Evolutionary conservation across 2,797 vertebrate genomes (phyloP).

Genomic region (Chanos chanos): DNA sequence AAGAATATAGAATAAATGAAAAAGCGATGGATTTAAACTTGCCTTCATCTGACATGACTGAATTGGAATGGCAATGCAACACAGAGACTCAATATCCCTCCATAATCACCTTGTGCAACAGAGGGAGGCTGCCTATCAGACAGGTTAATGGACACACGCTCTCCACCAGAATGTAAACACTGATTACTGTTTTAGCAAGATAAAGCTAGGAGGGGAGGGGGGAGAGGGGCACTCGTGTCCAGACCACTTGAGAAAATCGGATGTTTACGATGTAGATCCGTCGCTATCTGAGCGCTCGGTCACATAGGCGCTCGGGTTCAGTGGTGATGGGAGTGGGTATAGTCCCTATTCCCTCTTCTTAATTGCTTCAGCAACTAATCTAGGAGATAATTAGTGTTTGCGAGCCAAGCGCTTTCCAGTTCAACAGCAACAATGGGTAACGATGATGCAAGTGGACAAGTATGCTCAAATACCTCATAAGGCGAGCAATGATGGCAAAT

Average conservation of each 20-base stretch:
- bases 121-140: not conserved
- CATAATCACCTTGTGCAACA: too few species aligned
- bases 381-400: conserved; percentile 59
- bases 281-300: conserved; percentile 19
- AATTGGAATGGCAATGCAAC: not conserved
- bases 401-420: conserved; percentile 51
- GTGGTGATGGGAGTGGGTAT: conserved; percentile 6
- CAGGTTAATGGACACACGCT: conserved; percentile 20
- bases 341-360: conserved; percentile 38
- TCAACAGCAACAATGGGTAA: conserved; percentile 55
- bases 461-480: conserved; percentile 47
- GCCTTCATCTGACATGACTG: not conserved
- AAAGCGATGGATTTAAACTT: too few species aligned
- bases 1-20: too few species aligned
- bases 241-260: conserved; percentile 21
- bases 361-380: conserved; percentile 59
- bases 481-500: conserved; percentile 44
- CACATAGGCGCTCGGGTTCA: conserved; percentile 23
- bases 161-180: conserved; percentile 14
- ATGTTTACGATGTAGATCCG: conserved; percentile 26
- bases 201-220: conserved; percentile 11
- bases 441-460: conserved; percentile 45
- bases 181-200: conserved; percentile 18
- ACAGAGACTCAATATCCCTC: not conserved
- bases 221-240: conserved; percentile 9